Conservation (phyloP, 2,888 invertebrate species). For the Athalia rosae region DNA sequence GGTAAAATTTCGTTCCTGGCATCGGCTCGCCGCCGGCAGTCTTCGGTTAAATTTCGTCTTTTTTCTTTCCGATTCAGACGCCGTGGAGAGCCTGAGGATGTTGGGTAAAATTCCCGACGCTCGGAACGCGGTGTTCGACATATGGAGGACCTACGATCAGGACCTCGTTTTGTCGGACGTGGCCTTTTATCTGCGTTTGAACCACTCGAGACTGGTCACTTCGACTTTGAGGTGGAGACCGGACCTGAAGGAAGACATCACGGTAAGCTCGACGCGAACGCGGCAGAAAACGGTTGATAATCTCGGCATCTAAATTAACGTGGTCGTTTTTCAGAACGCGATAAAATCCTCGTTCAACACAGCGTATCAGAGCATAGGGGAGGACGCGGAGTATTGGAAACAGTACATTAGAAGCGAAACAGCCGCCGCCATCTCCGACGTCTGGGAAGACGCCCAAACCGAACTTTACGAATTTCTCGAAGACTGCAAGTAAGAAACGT, state of each 20-base stretch:
- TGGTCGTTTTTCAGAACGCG: conserved; percentile 66
- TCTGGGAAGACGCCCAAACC: conserved; percentile 86
- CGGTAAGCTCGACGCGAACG: conserved; percentile 68
- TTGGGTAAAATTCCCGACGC: conserved; percentile 86
- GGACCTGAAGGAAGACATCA: conserved; percentile 79
- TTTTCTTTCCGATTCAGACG: conserved; percentile 74
- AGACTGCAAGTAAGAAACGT: conserved; percentile 78
- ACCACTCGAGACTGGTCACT: conserved; percentile 88
- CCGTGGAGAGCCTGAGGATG: conserved; percentile 81
- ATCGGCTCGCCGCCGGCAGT: background rate
- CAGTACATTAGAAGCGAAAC: conserved; percentile 83
- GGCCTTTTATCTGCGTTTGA: conserved; percentile 86
- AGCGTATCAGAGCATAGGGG: conserved; percentile 74
- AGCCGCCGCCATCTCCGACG: conserved; percentile 79
- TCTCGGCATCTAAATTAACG: background rate
- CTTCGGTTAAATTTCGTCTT: background rate
- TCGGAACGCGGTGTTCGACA: conserved; percentile 83
- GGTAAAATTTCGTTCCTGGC: conserved; percentile 62
- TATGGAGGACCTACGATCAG: conserved; percentile 87
- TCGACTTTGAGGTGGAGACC: conserved; percentile 89
- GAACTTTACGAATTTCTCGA: conserved; percentile 82
- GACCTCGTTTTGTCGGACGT: conserved; percentile 86
- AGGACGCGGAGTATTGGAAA: conserved; percentile 78
- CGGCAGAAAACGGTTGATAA: conserved; percentile 6
- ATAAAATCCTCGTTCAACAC: conserved; percentile 72